Conservation (phyloP, 1,140 invertebrate species). For the Stratiolaelaps scimitus region DNA sequence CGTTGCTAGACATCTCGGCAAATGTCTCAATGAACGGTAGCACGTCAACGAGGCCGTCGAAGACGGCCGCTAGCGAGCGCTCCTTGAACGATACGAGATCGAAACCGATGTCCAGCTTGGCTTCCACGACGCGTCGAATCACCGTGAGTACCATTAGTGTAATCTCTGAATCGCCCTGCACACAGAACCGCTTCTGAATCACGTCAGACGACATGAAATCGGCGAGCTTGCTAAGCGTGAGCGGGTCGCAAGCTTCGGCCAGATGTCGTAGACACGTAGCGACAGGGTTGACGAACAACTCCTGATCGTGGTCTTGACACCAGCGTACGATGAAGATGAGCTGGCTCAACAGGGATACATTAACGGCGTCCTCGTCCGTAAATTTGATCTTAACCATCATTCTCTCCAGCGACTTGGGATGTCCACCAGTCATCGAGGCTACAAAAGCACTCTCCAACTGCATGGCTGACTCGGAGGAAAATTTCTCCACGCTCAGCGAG, state of each 20-base stretch:
- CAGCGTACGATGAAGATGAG: slow-evolving; percentile 17
- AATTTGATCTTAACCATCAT: slow-evolving; percentile 10
- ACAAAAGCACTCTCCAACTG: slow-evolving; percentile 20
- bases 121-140: neutral
- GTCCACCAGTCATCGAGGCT: slow-evolving; percentile 15
- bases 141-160: slow-evolving; percentile 7
- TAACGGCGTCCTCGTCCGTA: neutral
- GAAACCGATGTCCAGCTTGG: neutral
- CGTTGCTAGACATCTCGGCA: neutral
- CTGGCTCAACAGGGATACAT: slow-evolving; percentile 16
- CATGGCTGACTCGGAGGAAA: slow-evolving; percentile 6
- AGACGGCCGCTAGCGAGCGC: neutral
- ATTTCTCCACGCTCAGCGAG: slow-evolving; percentile 11
- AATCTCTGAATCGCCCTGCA: neutral
- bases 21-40: slow-evolving; percentile 6
- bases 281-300: slow-evolving; percentile 3
- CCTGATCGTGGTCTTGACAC: slow-evolving; percentile 13
- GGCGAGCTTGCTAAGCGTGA: neutral
- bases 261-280: neutral
- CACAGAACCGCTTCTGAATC: slow-evolving; percentile 1
- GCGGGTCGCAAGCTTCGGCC: neutral
- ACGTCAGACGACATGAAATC: slow-evolving; percentile 1
- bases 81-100: neutral
- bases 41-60: neutral
- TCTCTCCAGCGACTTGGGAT: slow-evolving; percentile 17